Percentiles rank a stretch among this genome's conserved stretches.
Conservation (phyloP, 2,797 vertebrate species). For the Muraenolepis orangiensis region DNA sequence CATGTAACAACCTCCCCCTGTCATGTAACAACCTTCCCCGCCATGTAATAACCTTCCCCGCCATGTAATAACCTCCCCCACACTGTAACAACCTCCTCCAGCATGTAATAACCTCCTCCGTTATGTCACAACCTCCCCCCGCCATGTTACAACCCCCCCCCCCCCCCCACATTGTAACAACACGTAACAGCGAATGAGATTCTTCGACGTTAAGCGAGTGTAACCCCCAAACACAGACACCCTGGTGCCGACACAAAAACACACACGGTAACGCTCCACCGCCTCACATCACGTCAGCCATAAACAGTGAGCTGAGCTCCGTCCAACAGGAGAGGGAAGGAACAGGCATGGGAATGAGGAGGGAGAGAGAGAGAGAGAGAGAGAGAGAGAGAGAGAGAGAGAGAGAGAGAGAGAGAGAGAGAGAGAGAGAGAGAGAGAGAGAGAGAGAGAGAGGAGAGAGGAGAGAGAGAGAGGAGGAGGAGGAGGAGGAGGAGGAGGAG, state of each 20-base stretch:
- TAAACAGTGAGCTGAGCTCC: background rate
- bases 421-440: background rate
- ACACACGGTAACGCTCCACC: background rate
- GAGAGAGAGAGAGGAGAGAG: background rate
- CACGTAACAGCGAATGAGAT: background rate
- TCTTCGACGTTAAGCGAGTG: background rate
- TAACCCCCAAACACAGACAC: background rate
- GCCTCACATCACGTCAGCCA: background rate
- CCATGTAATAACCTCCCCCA: too few species aligned
- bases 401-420: slow-evolving; percentile 6
- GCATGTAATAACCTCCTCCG: too few species aligned
- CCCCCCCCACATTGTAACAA: too few species aligned
- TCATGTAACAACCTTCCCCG: too few species aligned
- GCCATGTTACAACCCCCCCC: too few species aligned
- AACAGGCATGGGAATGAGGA: background rate
- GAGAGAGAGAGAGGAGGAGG: background rate
- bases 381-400: slow-evolving; percentile 18
- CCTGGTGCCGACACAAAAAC: background rate
- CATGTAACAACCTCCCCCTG: too few species aligned
- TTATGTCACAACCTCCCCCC: background rate
- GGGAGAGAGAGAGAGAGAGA: background rate
- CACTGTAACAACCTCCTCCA: too few species aligned
- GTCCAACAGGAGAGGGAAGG: background rate
- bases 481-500: slow-evolving; percentile 29
- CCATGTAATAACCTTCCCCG: too few species aligned